Evolutionary conservation across 2,113 vertebrate species (phyloP).

Genomic region (Mirza zaza): DNA sequence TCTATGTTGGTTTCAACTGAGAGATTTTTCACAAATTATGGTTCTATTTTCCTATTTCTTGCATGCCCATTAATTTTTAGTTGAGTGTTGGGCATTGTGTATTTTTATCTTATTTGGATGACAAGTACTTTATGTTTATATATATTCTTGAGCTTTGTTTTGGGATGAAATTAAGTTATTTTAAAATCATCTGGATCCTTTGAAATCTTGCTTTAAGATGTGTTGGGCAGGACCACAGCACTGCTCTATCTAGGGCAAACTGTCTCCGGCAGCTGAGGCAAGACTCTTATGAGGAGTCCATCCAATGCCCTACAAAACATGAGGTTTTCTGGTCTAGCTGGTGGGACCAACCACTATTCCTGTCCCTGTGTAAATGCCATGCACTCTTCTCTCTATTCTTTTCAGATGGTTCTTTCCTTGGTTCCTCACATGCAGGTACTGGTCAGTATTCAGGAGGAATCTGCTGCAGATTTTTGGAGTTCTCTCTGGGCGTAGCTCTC

Average conservation of each 20-base stretch:
- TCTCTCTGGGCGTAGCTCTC: neutral
- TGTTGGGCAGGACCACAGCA: neutral
- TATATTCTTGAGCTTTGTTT: neutral
- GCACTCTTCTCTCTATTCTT: neutral
- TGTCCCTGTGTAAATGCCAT: neutral
- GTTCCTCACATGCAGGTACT: neutral
- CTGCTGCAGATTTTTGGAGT: neutral
- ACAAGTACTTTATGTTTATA: neutral
- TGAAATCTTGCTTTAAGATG: neutral
- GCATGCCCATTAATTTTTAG: neutral
- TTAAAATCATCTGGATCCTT: neutral
- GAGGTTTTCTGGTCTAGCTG: neutral
- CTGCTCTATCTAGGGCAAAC: neutral
- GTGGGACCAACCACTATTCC: neutral
- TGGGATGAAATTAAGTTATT: neutral
- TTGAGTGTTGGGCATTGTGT: neutral
- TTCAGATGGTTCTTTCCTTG: neutral
- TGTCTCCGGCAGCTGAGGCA: neutral
- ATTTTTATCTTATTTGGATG: neutral
- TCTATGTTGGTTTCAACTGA: neutral
- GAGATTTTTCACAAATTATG: neutral
- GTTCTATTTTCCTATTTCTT: neutral
- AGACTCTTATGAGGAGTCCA: neutral
- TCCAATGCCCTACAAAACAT: too few species aligned
- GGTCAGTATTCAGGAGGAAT: too few species aligned